Evolutionary conservation across 2,888 invertebrate genomes (phyloP), one percentile per base, ranked within the genome.

Genomic region (Nudaria mundana): DNA sequence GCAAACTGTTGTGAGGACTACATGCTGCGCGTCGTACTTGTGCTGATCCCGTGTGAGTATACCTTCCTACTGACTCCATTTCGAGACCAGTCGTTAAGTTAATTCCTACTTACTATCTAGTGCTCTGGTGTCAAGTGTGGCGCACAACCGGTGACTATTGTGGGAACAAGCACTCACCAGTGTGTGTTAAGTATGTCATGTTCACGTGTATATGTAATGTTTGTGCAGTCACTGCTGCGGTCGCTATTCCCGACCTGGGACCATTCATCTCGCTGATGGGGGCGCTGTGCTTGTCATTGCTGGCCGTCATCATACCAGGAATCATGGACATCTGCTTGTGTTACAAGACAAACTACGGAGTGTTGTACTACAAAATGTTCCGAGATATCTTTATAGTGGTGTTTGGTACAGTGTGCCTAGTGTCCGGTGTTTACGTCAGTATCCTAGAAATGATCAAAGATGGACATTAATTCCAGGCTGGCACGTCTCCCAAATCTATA

Each of bases 221-320:
- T 37, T 37, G n/a, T 10, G 13, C 32, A 42, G 42, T 20, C 11
- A 1, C 8, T 5, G 5, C 24, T 14, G 37, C 93, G 59, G 65
- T 90, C 13, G 91, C 93, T 2, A 92, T 97, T 52, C 97, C 97
- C 2, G 91, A 93, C 56, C 83, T 97, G 63, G 94, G 94, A 8
- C 87, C 95, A 4, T 94, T 95, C 48, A 92, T 93, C 44, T 92
- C 94, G 0, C 77, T 94, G n/a, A 92, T 94, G 51, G 97, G 97
- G n/a, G 96, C 97, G 0, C 87, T 97, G 2, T 95, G 96, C 48
- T 88, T 97, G 18, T 95, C 97, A 0, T 93, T 94, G 0, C 86
- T 97, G 50, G 97, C 96, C 0, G 84, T 98, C 26, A 92, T 95
- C 2, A 94, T 97, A 64, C 97, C 97, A 1, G 96, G 95, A 0